Evolutionary conservation across 2,797 vertebrate genomes (phyloP), one percentile per base, ranked within the genome.

Genomic region (Macropodus opercularis): DNA sequence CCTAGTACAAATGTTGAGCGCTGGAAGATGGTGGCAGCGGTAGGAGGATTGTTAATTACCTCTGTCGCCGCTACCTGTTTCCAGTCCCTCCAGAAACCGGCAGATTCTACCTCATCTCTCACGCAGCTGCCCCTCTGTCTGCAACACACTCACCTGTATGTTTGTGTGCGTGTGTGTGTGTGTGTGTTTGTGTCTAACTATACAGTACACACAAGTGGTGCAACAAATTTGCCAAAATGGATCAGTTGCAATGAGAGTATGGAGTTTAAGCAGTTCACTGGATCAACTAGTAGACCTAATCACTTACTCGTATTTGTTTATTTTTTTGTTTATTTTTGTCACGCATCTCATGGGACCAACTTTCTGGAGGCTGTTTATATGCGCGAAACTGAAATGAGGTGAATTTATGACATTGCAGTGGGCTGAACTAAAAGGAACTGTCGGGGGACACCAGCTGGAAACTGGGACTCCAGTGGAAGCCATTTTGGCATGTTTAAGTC

Each of bases 71-170:
- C 35, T 48, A 68, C 46, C 43, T 47, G 57, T 75, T 62, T 77
- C 52, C 58, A 61, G 27, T 72, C 60, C 64, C 58, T 40, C 63
- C 73, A 60, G 59, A 80, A 79, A 72, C 67, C 24, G 29, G 85
- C 86, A 82, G 79, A 88, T 80, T 91, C 90, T 91, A 91, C 90
- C 89, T 91, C 90, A 87, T 83, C 80, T 76, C 55, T 83, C 78
- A 66, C 48, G 66, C 76, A 81, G 83, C 69, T 61, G 56, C 67
- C 63, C 56, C 52, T 63, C 68, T 24, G 62, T 61, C 65, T 80
- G 70, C 69, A 61, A 63, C 59, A 46, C 72, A 31, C 40, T 40
- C 9, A 56, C 48, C 44, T 23, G 53, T 34, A 14, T 34, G 32
- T 34, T 12, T 34, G 48, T 36, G 36, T 15, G 32, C 23, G 42